phyloP scores from a whole-genome alignment of 2,888 invertebrate species.

The Cantharis rustica region DNA sequence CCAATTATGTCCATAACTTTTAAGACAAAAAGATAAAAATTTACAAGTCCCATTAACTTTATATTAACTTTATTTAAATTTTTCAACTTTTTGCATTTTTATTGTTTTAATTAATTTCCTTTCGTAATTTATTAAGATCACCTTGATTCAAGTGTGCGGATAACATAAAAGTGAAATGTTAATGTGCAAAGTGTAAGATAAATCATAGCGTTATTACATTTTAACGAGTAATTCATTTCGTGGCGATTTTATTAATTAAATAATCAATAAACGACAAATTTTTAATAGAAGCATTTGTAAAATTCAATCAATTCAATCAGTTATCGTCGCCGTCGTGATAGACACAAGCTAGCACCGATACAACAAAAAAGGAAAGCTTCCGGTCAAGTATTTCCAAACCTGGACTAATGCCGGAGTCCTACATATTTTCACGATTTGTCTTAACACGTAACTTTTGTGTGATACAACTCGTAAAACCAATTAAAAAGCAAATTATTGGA shows the following conservation, averaged over 20 bases:
- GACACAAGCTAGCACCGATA: slow-evolving; percentile 19
- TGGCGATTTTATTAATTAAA: background rate
- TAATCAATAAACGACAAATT: background rate
- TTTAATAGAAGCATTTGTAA: background rate
- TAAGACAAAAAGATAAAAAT: background rate
- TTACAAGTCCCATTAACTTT: background rate
- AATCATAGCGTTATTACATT: background rate
- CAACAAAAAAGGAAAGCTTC: slow-evolving; percentile 37
- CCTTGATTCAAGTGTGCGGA: background rate
- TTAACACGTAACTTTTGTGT: slow-evolving; percentile 21
- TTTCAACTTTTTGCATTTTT: background rate
- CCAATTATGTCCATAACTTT: background rate
- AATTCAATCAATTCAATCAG: background rate
- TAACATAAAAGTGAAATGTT: background rate
- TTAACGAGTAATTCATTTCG: background rate
- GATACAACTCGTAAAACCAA: slow-evolving; percentile 15
- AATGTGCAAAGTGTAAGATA: background rate
- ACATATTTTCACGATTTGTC: slow-evolving; percentile 34
- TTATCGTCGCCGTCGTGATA: background rate
- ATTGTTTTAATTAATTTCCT: background rate
- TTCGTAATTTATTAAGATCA: background rate
- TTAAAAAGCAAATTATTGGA: background rate
- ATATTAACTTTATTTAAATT: background rate
- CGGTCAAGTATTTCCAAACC: slow-evolving; percentile 38
- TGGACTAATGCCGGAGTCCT: slow-evolving; percentile 33